Evolutionary conservation across 2,888 invertebrate species (phyloP).

Genomic region (Oligia strigilis): DNA sequence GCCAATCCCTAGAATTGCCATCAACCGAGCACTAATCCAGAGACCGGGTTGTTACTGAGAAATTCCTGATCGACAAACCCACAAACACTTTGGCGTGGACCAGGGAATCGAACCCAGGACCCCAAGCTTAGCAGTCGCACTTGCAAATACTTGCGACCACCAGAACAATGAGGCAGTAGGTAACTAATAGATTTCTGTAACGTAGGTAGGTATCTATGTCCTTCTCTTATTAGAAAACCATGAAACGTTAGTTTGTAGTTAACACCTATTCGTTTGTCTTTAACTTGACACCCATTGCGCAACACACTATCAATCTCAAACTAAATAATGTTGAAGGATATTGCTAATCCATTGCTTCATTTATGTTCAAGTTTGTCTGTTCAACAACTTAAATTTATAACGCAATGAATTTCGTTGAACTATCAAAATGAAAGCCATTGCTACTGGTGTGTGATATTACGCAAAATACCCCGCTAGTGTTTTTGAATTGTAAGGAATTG

Average conservation of each 20-base stretch:
- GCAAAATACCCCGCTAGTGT: background rate
- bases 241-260: no score
- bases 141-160: background rate
- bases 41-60: background rate
- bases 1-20: background rate
- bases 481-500: background rate
- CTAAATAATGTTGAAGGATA: no score
- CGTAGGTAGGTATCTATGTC: background rate
- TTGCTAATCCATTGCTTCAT: no score
- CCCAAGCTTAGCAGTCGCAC: background rate
- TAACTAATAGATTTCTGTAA: background rate
- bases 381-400: no score
- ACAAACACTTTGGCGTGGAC: background rate
- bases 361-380: no score
- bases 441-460: no score
- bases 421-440: no score
- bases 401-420: no score
- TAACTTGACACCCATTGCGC: no score
- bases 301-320: no score
- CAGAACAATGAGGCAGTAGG: background rate
- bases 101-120: background rate
- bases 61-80: background rate
- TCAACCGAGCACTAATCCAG: background rate
- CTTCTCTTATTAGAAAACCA: background rate
- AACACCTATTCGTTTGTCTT: no score